Evolutionary conservation across 2,113 vertebrate genomes (phyloP), one percentile per base, ranked within the genome.

Genomic region (Chaenocephalus aceratus): DNA sequence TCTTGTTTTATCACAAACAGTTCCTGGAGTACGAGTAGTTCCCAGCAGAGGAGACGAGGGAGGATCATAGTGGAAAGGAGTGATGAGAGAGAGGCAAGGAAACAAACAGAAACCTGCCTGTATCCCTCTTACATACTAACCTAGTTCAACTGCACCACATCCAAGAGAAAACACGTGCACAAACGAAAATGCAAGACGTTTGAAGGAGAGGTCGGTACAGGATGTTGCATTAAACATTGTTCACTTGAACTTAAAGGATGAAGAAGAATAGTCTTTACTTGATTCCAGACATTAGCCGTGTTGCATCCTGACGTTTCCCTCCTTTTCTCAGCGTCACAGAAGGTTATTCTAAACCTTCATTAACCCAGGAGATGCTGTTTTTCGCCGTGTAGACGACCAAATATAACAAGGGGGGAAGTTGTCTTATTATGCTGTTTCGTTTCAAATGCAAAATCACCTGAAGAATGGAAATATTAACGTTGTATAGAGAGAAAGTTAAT

Each of bases 1-100:
- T 98, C 66, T 93, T 98, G 90, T 98, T 98, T 94, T 98, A 98
- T 93, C 97, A 98, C 95, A 98, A 98, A 85, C 97, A 98, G 92
- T 97, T 98, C 92, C 95, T 98, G 94, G 97, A 98, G 80, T 98
- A 98, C 13, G 97, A 98, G 86, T 98, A 98, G 93, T 84, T 85
- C 77, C 61, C 88, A 21, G 41, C 53, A 5, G 85, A 64, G 79
- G 63, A 72, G 75, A 30, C 30, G 13, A 30, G 1, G 62, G 68
- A 1, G 82, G 36, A 13, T 66, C n/a, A n/a, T n/a, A n/a, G n/a
- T n/a, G n/a, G n/a, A n/a, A n/a, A n/a, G n/a, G n/a, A n/a, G n/a
- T n/a, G n/a, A n/a, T n/a, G 91, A 95, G 83, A 82, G 57, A 58
- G 53, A 58, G 68, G 75, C 82, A 59, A 83, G 66, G 60, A 74